Percentiles rank a stretch among this genome's conserved stretches.
Conservation (phyloP, 2,888 invertebrate genomes). For the Callosobruchus maculatus region DNA sequence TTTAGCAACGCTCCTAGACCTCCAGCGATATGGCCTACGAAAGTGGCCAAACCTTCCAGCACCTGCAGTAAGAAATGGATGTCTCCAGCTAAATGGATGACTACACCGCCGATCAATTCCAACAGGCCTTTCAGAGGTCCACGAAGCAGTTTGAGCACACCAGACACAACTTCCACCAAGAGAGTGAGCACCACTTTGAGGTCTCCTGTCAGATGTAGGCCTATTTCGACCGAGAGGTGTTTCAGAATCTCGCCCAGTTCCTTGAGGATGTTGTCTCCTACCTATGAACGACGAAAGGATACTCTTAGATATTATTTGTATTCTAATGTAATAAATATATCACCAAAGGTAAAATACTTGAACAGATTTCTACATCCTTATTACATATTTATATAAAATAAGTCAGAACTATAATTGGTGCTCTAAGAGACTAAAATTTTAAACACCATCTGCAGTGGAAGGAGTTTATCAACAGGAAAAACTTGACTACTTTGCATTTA, state of each 20-base stretch:
- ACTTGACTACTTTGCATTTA: no score
- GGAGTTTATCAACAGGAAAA: no score
- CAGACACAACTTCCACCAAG: conserved; percentile 9
- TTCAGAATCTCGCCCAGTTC: conserved; percentile 11
- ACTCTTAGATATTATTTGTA: no score
- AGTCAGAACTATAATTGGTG: no score
- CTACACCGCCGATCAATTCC: conserved; percentile 2
- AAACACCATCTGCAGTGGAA: no score
- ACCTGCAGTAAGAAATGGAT: conserved; percentile 16
- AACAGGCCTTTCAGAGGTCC: conserved; percentile 19
- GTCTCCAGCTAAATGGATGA: conserved; percentile 15
- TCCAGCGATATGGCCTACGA: conserved; percentile 15
- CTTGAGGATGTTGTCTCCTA: conserved; percentile 6
- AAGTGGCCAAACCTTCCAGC: conserved; percentile 14
- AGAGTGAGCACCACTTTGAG: conserved; percentile 9
- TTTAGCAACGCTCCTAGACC: conserved; percentile 19
- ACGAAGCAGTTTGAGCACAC: conserved; percentile 6
- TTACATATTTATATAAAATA: no score
- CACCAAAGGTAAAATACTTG: no score
- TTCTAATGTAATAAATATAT: no score
- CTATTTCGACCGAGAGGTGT: conserved; percentile 10
- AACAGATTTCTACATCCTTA: no score
- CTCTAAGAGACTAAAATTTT: no score
- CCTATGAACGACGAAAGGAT: background rate
- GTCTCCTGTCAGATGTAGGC: conserved; percentile 6